Evolutionary conservation across 2,888 invertebrate genomes (phyloP).

Genomic region (Azorinus chamasolen): DNA sequence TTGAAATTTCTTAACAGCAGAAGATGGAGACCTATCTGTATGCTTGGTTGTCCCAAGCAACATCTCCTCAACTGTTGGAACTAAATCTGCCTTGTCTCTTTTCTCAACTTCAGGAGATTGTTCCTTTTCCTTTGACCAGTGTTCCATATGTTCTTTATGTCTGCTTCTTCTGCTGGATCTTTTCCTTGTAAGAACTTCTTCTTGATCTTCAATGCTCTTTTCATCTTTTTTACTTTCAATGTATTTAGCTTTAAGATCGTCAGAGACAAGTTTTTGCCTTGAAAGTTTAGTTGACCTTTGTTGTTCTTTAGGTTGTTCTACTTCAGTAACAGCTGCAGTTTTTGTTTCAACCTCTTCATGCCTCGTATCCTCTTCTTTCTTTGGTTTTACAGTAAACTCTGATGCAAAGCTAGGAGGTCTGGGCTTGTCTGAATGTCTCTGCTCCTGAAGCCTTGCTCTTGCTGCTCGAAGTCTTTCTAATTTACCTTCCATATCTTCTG

Average conservation of each 20-base stretch:
- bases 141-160: conserved; percentile 45
- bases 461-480: conserved; percentile 55
- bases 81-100: conserved; percentile 18
- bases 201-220: conserved; percentile 5
- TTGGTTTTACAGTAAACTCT: conserved; percentile 45
- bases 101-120: conserved; percentile 2
- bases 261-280: conserved; percentile 63
- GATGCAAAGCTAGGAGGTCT: conserved; percentile 52
- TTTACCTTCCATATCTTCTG: conserved; percentile 45
- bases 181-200: conserved; percentile 33
- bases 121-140: conserved; percentile 45
- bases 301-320: neutral
- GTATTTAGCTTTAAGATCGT: conserved; percentile 61
- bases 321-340: too few species aligned
- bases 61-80: conserved; percentile 51
- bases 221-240: conserved; percentile 57
- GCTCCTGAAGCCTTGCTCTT: conserved; percentile 54
- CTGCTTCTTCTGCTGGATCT: conserved; percentile 41
- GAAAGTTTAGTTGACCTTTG: conserved; percentile 49
- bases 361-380: conserved; percentile 9
- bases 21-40: conserved; percentile 23
- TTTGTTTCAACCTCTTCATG: neutral
- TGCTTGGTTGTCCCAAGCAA: conserved; percentile 39
- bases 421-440: conserved; percentile 35
- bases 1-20: conserved; percentile 31